phyloP scores from a whole-genome alignment of 92 coral and sea anemone genomes.

The Meandrina meandrites region DNA sequence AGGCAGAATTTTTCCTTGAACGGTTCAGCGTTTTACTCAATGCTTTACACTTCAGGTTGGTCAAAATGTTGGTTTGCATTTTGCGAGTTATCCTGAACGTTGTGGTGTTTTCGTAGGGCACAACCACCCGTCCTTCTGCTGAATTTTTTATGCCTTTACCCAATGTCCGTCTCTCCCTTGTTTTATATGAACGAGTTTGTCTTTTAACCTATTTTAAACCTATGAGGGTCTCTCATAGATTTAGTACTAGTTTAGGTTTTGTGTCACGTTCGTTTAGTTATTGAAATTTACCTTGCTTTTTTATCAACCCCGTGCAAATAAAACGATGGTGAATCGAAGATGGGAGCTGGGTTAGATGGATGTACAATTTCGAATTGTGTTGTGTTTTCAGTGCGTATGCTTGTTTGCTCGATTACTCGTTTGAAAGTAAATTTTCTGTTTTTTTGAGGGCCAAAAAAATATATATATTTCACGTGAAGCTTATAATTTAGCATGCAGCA shows the following conservation, averaged over 20 bases:
- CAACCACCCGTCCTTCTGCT: constrained; percentile 32
- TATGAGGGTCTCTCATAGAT: neutral
- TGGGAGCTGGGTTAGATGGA: constrained; percentile 18
- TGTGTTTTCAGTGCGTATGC: neutral
- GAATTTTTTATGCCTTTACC: constrained; percentile 31
- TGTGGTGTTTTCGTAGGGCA: constrained; percentile 26
- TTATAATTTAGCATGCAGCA: neutral
- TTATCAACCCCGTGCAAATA: constrained; percentile 11
- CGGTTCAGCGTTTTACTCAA: neutral
- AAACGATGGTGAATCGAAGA: constrained; percentile 28
- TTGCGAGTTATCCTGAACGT: neutral
- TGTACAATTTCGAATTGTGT: constrained; percentile 8
- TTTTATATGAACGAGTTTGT: neutral
- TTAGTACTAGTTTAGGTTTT: neutral
- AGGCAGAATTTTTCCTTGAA: neutral
- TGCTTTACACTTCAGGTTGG: neutral
- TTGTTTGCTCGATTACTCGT: neutral
- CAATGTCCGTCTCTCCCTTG: constrained; percentile 17
- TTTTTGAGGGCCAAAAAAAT: neutral
- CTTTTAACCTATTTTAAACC: neutral
- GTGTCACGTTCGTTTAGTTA: neutral
- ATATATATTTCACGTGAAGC: neutral
- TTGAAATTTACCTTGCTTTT: constrained; percentile 16
- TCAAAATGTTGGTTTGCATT: neutral
- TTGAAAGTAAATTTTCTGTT: neutral